Evolutionary conservation across 2,888 invertebrate species (phyloP).

Genomic region (Tuta absoluta): DNA sequence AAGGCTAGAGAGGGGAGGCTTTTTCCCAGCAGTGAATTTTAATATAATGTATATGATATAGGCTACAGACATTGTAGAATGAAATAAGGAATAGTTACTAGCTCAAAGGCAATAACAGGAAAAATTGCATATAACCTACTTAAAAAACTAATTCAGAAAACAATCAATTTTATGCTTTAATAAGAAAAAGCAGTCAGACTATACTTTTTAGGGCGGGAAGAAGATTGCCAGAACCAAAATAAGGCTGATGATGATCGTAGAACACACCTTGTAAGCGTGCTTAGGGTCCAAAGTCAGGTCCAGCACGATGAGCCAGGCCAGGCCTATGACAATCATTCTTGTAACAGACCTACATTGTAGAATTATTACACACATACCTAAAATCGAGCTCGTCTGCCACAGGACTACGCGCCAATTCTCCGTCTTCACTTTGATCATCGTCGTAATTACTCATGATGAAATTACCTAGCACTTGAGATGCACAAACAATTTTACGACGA

Average conservation of each 20-base stretch:
- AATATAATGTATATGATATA: background rate
- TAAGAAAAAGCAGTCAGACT: background rate
- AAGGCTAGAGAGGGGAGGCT: no score
- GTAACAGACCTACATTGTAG: background rate
- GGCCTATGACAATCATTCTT: background rate
- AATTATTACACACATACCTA: constrained; percentile 52
- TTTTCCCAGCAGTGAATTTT: no score
- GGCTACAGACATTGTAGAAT: background rate
- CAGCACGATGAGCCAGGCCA: background rate
- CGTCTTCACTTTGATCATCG: constrained; percentile 92
- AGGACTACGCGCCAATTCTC: constrained; percentile 90
- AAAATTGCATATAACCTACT: background rate
- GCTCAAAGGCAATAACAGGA: background rate
- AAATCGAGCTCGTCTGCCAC: constrained; percentile 81
- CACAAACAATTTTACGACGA: background rate
- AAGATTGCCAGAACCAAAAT: background rate
- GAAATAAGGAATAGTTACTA: background rate
- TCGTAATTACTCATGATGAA: constrained; percentile 77
- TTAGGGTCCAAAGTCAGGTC: background rate
- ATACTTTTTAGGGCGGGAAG: background rate
- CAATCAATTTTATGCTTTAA: background rate
- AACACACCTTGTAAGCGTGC: background rate
- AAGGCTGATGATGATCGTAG: background rate
- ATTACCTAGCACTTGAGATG: constrained; percentile 22
- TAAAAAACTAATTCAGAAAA: constrained; percentile 4